phyloP scores from a whole-genome alignment of 2,797 vertebrate species.

The Bradypodion pumilum region DNA sequence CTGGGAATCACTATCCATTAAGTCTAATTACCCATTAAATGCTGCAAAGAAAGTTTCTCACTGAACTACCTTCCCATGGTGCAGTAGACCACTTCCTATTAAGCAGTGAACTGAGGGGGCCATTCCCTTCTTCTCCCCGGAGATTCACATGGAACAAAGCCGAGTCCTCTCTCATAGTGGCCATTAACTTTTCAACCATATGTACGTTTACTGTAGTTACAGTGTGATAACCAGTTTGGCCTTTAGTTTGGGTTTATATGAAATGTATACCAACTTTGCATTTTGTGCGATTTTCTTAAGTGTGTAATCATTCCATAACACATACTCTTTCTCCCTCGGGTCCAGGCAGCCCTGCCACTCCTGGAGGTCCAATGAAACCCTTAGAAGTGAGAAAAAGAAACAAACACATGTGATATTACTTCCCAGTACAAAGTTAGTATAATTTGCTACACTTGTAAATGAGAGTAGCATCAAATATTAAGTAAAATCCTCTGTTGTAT shows the following conservation, averaged over 20 bases:
- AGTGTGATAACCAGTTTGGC: neutral
- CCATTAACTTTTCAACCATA: neutral
- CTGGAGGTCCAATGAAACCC: constrained; percentile 96
- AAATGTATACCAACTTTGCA: neutral
- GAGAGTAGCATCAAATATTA: neutral
- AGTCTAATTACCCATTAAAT: too few species aligned
- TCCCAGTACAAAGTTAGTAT: neutral
- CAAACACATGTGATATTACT: neutral
- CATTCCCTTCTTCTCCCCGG: too few species aligned
- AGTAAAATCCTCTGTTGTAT: neutral
- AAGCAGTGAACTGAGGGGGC: too few species aligned
- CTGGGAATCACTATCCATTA: too few species aligned
- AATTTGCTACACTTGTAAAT: neutral
- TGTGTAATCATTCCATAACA: constrained; percentile 30
- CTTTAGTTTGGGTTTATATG: neutral
- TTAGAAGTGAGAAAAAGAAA: constrained; percentile 65
- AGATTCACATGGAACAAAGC: too few species aligned
- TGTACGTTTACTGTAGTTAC: neutral
- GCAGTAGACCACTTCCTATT: neutral
- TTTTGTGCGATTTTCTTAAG: neutral
- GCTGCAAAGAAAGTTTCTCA: too few species aligned
- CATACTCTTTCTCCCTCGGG: constrained; percentile 92
- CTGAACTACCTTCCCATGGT: neutral
- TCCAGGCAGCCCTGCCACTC: constrained; percentile 86
- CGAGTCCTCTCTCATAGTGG: neutral